Percentiles rank a stretch among this genome's conserved stretches.
Evolutionary conservation across 2,888 invertebrate genomes (phyloP).

Genomic region (Timema cristinae): DNA sequence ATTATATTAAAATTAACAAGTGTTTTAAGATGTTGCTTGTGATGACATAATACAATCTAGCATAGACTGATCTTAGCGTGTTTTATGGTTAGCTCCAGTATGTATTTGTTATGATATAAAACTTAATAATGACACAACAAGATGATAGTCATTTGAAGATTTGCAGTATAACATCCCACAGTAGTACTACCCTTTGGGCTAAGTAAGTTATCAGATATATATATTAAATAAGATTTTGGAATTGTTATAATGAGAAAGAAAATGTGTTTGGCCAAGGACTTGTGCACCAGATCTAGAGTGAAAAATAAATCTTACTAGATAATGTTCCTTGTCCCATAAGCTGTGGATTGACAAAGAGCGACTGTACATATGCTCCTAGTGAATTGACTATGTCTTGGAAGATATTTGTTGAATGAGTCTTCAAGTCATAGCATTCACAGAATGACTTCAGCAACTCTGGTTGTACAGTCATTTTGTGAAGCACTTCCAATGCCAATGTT

Average conservation of each 20-base stretch:
- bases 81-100: too few species aligned
- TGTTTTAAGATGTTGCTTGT: too few species aligned
- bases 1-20: too few species aligned
- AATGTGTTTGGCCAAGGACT: not conserved
- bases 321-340: conserved; percentile 51
- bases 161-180: too few species aligned
- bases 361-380: conserved; percentile 90
- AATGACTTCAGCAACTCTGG: conserved; percentile 84
- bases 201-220: not conserved
- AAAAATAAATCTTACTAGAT: not conserved
- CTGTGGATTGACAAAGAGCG: conserved; percentile 74
- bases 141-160: too few species aligned
- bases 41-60: too few species aligned
- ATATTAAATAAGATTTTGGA: not conserved
- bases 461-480: conserved; percentile 90
- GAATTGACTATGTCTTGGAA: conserved; percentile 94
- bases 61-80: too few species aligned
- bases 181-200: not conserved
- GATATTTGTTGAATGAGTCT: conserved; percentile 87
- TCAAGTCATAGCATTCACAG: conserved; percentile 93
- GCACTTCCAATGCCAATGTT: conserved; percentile 89
- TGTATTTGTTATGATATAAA: too few species aligned
- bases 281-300: not conserved
- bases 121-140: too few species aligned
- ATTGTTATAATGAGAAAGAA: too few species aligned